phyloP scores from a whole-genome alignment of 2,888 invertebrate genomes.

The Lasioglossum leucozonium region DNA sequence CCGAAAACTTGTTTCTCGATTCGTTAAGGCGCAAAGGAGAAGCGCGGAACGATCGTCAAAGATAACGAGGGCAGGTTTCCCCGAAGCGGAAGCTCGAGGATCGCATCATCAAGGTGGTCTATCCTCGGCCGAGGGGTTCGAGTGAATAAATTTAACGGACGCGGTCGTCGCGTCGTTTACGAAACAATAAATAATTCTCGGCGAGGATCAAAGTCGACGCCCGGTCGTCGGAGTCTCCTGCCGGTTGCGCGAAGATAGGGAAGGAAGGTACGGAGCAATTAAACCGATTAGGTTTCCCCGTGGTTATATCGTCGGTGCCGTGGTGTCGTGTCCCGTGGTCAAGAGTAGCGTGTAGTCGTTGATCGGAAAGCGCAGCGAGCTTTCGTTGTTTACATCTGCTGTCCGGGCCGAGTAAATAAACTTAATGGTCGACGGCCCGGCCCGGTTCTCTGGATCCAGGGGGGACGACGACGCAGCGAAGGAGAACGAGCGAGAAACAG shows the following conservation, averaged over 20 bases:
- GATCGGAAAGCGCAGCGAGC: slow-evolving; percentile 27
- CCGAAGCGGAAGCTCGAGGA: not conserved
- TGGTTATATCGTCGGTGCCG: not conserved
- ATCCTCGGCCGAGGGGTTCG: slow-evolving; percentile 48
- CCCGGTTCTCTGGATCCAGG: slow-evolving; percentile 24
- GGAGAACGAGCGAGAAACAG: not conserved
- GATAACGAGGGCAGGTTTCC: slow-evolving; percentile 48
- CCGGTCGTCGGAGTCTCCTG: not conserved
- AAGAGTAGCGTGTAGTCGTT: slow-evolving; percentile 7
- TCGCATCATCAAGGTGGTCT: slow-evolving; percentile 27
- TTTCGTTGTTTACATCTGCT: slow-evolving; percentile 47
- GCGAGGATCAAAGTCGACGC: not conserved
- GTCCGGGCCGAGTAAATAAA: slow-evolving; percentile 47
- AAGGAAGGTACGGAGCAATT: slow-evolving; percentile 30
- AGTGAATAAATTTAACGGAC: slow-evolving; percentile 76
- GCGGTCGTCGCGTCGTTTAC: not conserved
- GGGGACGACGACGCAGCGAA: not conserved
- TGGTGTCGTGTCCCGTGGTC: slow-evolving; percentile 22
- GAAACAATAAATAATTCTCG: slow-evolving; percentile 41
- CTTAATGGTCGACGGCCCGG: slow-evolving; percentile 50
- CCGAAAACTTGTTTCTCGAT: not conserved
- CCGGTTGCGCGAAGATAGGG: not conserved
- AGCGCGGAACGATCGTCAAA: slow-evolving; percentile 23
- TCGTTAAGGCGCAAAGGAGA: not conserved
- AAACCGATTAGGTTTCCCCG: slow-evolving; percentile 31